phyloP scores from a whole-genome alignment of 2,113 vertebrate genomes.

The Paracanthobrama guichenoti region DNA sequence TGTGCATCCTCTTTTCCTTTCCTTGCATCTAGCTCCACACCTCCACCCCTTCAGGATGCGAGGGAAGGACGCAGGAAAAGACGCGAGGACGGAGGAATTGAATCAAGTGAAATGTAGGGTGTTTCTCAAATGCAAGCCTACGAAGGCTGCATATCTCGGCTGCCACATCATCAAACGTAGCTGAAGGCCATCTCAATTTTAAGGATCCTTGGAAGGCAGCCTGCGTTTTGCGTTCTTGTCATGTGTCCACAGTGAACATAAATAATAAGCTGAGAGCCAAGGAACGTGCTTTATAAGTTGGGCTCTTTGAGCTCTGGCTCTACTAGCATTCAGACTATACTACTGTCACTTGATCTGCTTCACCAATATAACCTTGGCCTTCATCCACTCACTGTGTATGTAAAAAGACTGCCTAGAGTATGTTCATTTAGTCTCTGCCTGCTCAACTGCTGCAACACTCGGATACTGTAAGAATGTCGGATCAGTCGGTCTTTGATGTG shows the following conservation, averaged over 20 bases:
- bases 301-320: conserved; percentile 25
- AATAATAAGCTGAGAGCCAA: not conserved
- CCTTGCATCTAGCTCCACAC: too few species aligned
- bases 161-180: too few species aligned
- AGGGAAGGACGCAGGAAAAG: too few species aligned
- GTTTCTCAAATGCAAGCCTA: too few species aligned
- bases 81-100: too few species aligned
- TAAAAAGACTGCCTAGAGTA: conserved; percentile 46
- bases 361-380: conserved; percentile 71
- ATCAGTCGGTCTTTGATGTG: conserved; percentile 87
- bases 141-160: too few species aligned
- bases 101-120: too few species aligned
- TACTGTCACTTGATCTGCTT: conserved; percentile 67
- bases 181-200: too few species aligned
- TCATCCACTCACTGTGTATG: conserved; percentile 47
- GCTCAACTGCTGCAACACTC: conserved; percentile 40
- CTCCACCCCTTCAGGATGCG: too few species aligned
- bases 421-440: conserved; percentile 26
- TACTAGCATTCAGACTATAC: conserved; percentile 37
- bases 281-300: conserved; percentile 22
- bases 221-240: not conserved
- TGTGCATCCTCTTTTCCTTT: too few species aligned
- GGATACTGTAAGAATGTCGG: conserved; percentile 76
- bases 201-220: too few species aligned
- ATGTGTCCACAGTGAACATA: not conserved